Base-by-base conservation (phyloP, 2,888 invertebrate species). In the Chloromyia formosa region DNA sequence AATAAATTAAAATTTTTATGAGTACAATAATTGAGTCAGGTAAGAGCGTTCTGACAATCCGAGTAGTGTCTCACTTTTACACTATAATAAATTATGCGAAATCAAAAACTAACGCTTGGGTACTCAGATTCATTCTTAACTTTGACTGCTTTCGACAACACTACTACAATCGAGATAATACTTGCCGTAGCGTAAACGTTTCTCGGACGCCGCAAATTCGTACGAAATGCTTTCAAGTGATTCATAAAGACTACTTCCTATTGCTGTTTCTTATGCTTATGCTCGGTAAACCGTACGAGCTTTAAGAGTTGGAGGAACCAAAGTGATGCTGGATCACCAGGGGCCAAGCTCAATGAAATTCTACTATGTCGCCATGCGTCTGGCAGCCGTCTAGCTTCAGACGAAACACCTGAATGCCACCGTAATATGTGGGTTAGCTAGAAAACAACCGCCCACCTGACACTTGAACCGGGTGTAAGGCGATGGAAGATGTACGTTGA, bases 371-470 rank as follows among this genome's bases (percentile, higher is more conserved):
- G 49, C 58, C 49, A 40, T 20, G 58, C 42, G 71, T 71, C 71
- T 71, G 58, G 71, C 56, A 53, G 20, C 40, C 58, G 71, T 71
- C 71, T 71, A 64, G 71, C 23, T n/a, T 23, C 20, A 14, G 22
- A 16, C 18, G 69, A 27, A 27, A 76, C 64, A 73, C 76, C 62
- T 71, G 76, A 76, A 74, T 71, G 69, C 64, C 69, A 62, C 58
- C 71, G 60, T 61, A 64, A 74, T 72, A 74, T 66, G 71, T 71
- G 56, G 71, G 74, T 64, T 69, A 69, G 68, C 75, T 58, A 35
- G 53, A 53, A 54, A 69, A 58, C 71, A 71, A 73, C 69, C 76
- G 68, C 76, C 76, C 76, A 76, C 76, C 60, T 74, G 58, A 71
- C 76, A 76, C 76, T 68, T 74, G 64, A 64, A 56, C 22, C 35